phyloP scores from a whole-genome alignment of 2,888 invertebrate species.

The Nephrotoma guestfalica region DNA sequence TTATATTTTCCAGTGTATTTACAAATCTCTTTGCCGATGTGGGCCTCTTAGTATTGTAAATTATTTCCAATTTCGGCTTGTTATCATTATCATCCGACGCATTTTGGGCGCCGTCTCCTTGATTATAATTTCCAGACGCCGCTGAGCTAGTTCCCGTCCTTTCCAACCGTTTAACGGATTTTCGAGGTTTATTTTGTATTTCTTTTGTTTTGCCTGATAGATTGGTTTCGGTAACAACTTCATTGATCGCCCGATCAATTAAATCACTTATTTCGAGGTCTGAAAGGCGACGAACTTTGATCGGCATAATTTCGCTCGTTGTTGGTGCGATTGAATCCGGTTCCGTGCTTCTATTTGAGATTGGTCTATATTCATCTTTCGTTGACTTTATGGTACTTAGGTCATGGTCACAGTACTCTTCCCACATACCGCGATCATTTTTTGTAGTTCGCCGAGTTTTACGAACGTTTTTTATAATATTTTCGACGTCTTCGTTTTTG shows the following conservation, averaged over 20 bases:
- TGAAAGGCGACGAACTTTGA: background rate
- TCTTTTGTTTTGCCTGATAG: background rate
- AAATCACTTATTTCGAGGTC: background rate
- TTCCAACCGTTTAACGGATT: background rate
- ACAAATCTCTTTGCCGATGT: background rate
- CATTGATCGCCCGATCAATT: background rate
- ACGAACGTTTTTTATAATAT: background rate
- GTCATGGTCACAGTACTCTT: background rate
- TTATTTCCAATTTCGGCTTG: background rate
- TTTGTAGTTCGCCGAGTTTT: background rate
- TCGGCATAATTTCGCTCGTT: background rate
- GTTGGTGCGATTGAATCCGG: background rate
- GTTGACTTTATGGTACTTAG: background rate
- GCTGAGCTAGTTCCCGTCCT: background rate
- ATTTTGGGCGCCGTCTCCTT: background rate
- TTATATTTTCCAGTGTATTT: background rate
- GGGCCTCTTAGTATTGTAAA: background rate
- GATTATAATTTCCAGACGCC: background rate
- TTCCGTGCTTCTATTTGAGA: background rate
- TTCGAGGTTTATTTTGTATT: background rate
- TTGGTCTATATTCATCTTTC: background rate
- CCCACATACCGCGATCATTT: background rate
- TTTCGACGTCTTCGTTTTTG: background rate
- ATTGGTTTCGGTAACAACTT: background rate
- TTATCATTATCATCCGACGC: background rate